Evolutionary conservation across 2,797 vertebrate species (phyloP).

Genomic region (Pteronotus mesoamericanus): DNA sequence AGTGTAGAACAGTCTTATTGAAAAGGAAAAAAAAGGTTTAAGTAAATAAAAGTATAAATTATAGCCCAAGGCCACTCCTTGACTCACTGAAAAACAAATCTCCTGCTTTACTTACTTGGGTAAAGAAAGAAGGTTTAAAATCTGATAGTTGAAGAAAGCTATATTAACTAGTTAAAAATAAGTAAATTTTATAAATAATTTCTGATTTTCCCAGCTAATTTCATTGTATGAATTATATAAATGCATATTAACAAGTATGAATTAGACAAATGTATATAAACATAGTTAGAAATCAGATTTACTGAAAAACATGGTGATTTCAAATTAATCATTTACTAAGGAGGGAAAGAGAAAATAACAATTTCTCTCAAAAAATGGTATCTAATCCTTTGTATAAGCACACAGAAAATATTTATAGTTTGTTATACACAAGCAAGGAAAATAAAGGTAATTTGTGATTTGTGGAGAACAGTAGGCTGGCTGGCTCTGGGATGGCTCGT

Average conservation of each 20-base stretch:
- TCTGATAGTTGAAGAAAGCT: not conserved
- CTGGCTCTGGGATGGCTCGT: not conserved
- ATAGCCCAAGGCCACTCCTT: not conserved
- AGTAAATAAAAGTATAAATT: not conserved
- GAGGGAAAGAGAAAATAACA: not conserved
- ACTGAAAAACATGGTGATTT: not conserved
- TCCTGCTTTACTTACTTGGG: not conserved
- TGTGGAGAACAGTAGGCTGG: not conserved
- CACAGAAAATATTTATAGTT: not conserved
- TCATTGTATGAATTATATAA: not conserved
- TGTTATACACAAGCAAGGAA: not conserved
- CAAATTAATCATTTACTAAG: not conserved
- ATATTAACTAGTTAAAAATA: not conserved
- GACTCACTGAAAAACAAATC: not conserved
- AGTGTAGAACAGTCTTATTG: not conserved
- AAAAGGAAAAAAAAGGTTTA: not conserved
- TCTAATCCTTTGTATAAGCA: not conserved
- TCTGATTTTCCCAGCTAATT: not conserved
- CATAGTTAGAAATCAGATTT: not conserved
- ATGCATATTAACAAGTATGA: not conserved
- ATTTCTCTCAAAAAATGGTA: slow-evolving; percentile 16
- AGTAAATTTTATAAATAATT: not conserved
- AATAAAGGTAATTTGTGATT: not conserved
- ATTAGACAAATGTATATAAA: not conserved
- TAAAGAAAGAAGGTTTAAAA: slow-evolving; percentile 30